Percentiles rank a stretch among this genome's conserved stretches.
Evolutionary conservation across 2,797 vertebrate genomes (phyloP).

Genomic region (Acestrorhynchus altus): DNA sequence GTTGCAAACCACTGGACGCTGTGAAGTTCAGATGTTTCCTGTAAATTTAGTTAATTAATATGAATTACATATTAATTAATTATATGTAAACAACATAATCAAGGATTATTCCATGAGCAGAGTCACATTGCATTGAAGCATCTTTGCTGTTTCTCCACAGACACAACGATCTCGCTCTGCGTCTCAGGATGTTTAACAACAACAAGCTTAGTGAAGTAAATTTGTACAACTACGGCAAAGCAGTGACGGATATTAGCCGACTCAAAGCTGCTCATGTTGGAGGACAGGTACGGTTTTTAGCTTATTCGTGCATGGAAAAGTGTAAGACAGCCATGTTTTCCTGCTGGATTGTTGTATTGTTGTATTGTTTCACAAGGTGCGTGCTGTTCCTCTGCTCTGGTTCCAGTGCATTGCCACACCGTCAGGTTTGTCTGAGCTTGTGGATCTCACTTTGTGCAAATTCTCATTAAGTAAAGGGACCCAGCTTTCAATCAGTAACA

Average conservation of each 20-base stretch:
- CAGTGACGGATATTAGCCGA: slow-evolving; percentile 84
- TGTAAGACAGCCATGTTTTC: background rate
- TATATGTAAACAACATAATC: too few species aligned
- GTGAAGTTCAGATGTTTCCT: too few species aligned
- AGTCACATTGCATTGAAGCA: background rate
- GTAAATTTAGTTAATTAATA: too few species aligned
- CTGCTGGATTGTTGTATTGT: too few species aligned
- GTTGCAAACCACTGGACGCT: too few species aligned
- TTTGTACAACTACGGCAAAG: slow-evolving; percentile 72
- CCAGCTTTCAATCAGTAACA: too few species aligned
- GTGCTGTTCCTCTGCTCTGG: too few species aligned
- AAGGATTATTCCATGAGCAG: background rate
- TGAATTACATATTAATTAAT: too few species aligned
- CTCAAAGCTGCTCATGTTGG: slow-evolving; percentile 85
- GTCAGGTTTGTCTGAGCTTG: too few species aligned
- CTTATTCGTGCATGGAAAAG: background rate
- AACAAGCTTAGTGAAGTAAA: slow-evolving; percentile 78
- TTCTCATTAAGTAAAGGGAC: too few species aligned
- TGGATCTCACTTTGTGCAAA: too few species aligned
- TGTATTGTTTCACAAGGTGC: slow-evolving; percentile 69
- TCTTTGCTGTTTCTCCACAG: slow-evolving; percentile 66
- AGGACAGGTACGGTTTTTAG: slow-evolving; percentile 81
- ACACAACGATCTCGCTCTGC: slow-evolving; percentile 88
- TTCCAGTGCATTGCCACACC: too few species aligned
- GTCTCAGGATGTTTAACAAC: slow-evolving; percentile 78